These are phyloP conservation scores for Zoanthus sansibaricus DNA, from an alignment of 92 coral and sea anemone species.

Conservation along the genomic window DNA sequence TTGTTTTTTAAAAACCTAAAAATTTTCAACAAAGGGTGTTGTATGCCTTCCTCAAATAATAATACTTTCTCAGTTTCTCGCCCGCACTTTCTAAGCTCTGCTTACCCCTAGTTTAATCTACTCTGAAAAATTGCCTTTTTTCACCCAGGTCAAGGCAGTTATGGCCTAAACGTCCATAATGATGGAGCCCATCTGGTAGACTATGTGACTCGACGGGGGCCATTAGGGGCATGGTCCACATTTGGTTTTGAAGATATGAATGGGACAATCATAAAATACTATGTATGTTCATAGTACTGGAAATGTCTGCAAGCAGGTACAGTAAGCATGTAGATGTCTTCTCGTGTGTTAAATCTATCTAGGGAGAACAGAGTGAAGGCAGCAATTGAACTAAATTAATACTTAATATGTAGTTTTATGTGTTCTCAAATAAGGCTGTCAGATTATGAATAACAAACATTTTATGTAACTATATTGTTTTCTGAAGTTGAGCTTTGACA, in stretches of 20 bases:
- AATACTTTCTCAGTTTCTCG: too few relatives aligned
- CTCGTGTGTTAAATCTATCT: background rate
- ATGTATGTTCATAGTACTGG: slow-evolving; percentile 63
- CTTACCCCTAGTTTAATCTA: too few relatives aligned
- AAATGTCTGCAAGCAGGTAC: slow-evolving; percentile 66
- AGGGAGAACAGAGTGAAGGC: background rate
- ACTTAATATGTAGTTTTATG: background rate
- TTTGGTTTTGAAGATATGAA: slow-evolving; percentile 72
- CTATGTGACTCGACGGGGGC: slow-evolving; percentile 67
- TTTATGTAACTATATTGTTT: too few relatives aligned
- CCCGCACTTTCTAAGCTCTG: too few relatives aligned
- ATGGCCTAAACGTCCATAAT: slow-evolving; percentile 75
- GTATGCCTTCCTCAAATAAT: too few relatives aligned
- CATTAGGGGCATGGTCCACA: slow-evolving; percentile 73
- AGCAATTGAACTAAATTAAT: background rate
- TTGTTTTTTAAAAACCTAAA: too few relatives aligned
- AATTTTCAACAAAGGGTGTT: too few relatives aligned
- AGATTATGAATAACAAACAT: background rate
- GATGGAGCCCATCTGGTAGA: slow-evolving; percentile 63
- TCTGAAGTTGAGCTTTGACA: too few relatives aligned
- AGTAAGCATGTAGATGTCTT: too few relatives aligned
- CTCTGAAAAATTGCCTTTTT: too few relatives aligned
- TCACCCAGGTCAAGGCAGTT: slow-evolving; percentile 56
- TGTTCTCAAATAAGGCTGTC: background rate
- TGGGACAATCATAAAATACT: slow-evolving; percentile 51